A percentile compares a stretch with the other conserved stretches of the same genome.
phyloP scores from a whole-genome alignment of 2,888 invertebrate genomes.

The Vanessa cardui region DNA sequence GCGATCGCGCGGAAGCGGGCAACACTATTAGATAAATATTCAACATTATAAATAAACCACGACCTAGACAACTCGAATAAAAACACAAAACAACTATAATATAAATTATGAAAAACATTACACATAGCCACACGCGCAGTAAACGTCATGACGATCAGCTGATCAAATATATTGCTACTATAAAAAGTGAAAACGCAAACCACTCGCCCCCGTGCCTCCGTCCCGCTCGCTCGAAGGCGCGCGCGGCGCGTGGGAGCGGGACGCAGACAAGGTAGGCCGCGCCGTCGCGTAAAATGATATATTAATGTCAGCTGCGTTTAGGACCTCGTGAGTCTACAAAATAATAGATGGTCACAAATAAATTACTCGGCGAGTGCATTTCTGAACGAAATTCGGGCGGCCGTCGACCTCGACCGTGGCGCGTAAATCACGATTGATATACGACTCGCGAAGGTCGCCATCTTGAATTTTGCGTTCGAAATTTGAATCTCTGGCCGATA shows the following conservation, averaged over 20 bases:
- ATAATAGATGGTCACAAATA: conserved; percentile 83
- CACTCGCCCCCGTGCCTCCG: conserved; percentile 61
- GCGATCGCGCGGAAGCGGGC: conserved; percentile 42
- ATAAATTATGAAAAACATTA: conserved; percentile 81
- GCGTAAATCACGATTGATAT: conserved; percentile 81
- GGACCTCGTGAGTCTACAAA: conserved; percentile 82
- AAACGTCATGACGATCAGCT: conserved; percentile 82
- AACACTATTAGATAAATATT: conserved; percentile 66
- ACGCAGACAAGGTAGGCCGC: conserved; percentile 53
- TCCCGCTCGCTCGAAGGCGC: conserved; percentile 54
- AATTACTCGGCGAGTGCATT: conserved; percentile 81
- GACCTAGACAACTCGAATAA: conserved; percentile 75
- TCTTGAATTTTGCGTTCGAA: conserved; percentile 77
- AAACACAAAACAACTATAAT: conserved; percentile 68
- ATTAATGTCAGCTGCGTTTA: conserved; percentile 83
- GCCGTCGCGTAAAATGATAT: conserved; percentile 81
- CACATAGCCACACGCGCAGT: conserved; percentile 68
- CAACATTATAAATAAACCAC: conserved; percentile 74
- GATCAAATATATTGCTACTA: conserved; percentile 83
- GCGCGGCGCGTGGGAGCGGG: conserved; percentile 50
- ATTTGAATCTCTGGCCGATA: conserved; percentile 75
- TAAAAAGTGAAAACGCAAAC: conserved; percentile 82
- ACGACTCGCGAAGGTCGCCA: conserved; percentile 77
- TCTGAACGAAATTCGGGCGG: conserved; percentile 81
- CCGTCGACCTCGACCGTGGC: conserved; percentile 79